Conservation (phyloP, 2,113 vertebrate species). For the Callionymus lyra region DNA sequence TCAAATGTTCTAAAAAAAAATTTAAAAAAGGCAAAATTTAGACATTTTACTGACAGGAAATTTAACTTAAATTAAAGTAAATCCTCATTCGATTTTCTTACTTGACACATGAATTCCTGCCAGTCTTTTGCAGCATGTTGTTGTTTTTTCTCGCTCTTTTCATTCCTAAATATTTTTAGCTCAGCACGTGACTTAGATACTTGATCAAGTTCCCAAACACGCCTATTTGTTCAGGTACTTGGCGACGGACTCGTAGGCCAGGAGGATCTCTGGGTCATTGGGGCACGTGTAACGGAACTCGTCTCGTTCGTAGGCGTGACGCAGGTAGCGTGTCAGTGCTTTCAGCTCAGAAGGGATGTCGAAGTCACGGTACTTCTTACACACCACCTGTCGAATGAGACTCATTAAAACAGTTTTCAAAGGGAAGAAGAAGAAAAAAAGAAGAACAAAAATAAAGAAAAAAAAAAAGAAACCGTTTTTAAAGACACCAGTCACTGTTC, state of each 20-base stretch:
- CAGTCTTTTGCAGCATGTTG: no score
- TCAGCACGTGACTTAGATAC: background rate
- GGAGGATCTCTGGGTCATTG: constrained; percentile 70
- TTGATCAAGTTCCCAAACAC: no score
- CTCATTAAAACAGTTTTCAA: no score
- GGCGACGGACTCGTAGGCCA: constrained; percentile 75
- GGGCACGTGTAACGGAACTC: constrained; percentile 85
- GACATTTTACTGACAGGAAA: no score
- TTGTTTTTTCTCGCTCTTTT: no score
- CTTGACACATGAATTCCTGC: no score
- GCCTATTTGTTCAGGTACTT: constrained; percentile 54
- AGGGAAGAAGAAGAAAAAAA: background rate
- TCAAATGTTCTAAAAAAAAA: no score
- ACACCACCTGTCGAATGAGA: constrained; percentile 70
- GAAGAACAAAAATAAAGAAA: background rate
- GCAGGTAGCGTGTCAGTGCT: constrained; percentile 72
- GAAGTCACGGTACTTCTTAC: constrained; percentile 71
- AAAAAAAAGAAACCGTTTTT: background rate
- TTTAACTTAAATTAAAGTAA: no score
- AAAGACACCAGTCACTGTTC: no score
- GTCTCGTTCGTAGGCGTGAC: constrained; percentile 61
- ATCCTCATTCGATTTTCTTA: no score
- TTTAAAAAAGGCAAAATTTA: no score
- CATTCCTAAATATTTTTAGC: background rate
- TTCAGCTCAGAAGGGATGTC: constrained; percentile 70